Evolutionary conservation across 2,113 vertebrate genomes (phyloP).

Genomic region (Taurulus bubalis): DNA sequence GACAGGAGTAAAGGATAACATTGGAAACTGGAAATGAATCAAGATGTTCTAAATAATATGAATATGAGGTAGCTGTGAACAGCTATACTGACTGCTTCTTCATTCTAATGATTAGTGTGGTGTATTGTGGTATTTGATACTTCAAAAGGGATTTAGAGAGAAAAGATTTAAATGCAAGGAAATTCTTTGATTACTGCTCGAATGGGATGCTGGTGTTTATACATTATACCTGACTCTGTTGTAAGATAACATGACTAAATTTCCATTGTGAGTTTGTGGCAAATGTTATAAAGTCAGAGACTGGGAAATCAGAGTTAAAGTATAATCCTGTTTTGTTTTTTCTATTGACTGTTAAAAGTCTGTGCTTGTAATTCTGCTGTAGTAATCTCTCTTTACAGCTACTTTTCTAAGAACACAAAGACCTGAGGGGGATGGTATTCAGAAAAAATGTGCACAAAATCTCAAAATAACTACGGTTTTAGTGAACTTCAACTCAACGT

Average conservation of each 20-base stretch:
- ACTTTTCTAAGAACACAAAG: slow-evolving; percentile 28
- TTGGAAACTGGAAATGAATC: slow-evolving; percentile 17
- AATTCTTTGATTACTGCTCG: background rate
- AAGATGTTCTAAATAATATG: background rate
- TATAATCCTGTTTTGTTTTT: background rate
- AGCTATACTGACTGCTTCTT: slow-evolving; percentile 8
- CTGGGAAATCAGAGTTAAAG: slow-evolving; percentile 25
- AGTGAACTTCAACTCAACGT: slow-evolving; percentile 36
- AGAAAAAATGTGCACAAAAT: slow-evolving; percentile 35
- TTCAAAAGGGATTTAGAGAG: slow-evolving; percentile 40
- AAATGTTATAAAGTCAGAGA: slow-evolving; percentile 20
- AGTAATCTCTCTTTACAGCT: slow-evolving; percentile 16
- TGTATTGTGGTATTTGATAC: slow-evolving; percentile 27
- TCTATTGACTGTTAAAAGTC: slow-evolving; percentile 17
- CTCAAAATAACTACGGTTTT: slow-evolving; percentile 21
- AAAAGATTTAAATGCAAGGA: slow-evolving; percentile 35
- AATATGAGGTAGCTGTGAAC: background rate
- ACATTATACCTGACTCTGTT: slow-evolving; percentile 44
- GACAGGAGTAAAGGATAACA: background rate
- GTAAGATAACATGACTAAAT: slow-evolving; percentile 41
- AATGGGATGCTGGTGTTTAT: slow-evolving; percentile 18
- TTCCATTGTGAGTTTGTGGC: slow-evolving; percentile 17
- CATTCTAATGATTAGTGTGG: slow-evolving; percentile 12
- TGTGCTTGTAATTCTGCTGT: slow-evolving; percentile 24
- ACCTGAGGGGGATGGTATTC: background rate